Evolutionary conservation across 2,113 vertebrate species (phyloP), one percentile per base, ranked within the genome.

Genomic region (Andinoacara biseriatus): DNA sequence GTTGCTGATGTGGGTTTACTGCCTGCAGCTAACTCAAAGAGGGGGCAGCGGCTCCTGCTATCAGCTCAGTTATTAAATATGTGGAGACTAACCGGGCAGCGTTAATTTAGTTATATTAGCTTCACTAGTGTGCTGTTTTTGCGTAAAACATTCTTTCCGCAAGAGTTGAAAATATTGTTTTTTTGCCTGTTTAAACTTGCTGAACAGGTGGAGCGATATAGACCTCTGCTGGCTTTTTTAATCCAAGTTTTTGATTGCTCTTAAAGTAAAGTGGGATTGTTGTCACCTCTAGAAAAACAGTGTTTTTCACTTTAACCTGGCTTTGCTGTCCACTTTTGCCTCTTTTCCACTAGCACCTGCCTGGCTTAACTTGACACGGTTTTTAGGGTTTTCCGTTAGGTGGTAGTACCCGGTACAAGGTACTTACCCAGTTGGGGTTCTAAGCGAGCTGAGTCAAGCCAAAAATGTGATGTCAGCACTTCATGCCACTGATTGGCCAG

Each of bases 261-360:
- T 29, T 69, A 69, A 69, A 29, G 26, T 72, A 26, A 52, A 10
- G 65, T 52, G 24, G 29, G 65, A 5, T 69, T 72, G 46, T 72
- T n/a, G 26, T 52, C 17, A n/a, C 8, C 10, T 20, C 0, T 31
- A 31, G 65, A 8, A 72, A 72, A 72, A 31, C 1, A 0, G 10
- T 72, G 24, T 31, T 26, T 14, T 52, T 72, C 17, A 4, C 26
- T 54, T 3, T 29, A 69, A 52, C 15, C 43, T 1, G 22, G 24
- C 15, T 29, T 49, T 20, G 15, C 43, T 69, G 24, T 52, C 15
- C 18, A 4, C 5, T 9, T 3, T 38, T 38, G 35, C 35, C 7
- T 38, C 35, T 10, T 38, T 38, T 38, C 8, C 35, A 10, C 35
- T 38, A 38, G 8, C 3, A 38, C 2, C 35, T 10, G 10, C 8